Evolutionary conservation across 2,888 invertebrate genomes (phyloP).

Genomic region (Xiphydria camelus): DNA sequence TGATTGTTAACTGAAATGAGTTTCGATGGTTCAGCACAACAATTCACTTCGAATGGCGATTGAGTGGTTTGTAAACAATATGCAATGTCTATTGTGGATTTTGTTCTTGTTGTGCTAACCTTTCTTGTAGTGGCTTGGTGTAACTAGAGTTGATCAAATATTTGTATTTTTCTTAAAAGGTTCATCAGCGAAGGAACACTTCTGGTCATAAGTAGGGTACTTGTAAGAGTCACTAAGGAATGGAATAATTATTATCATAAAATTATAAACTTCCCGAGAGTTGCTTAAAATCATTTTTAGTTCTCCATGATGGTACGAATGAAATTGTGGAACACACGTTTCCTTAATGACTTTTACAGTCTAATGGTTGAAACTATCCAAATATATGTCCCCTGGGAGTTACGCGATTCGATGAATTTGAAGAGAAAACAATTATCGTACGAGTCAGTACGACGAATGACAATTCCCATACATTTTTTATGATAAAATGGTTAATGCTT

Average conservation of each 20-base stretch:
- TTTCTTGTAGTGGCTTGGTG: background rate
- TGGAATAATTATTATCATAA: no score
- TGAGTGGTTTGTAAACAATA: background rate
- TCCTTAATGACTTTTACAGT: background rate
- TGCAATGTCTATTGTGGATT: background rate
- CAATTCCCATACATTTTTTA: background rate
- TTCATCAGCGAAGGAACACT: background rate
- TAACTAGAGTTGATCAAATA: background rate
- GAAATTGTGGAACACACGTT: no score
- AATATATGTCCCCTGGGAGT: no score
- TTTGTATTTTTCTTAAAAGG: background rate
- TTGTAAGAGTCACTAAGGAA: background rate
- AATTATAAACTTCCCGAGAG: no score
- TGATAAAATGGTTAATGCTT: conserved; percentile 3
- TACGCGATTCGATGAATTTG: no score
- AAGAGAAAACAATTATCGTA: no score
- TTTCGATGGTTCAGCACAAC: conserved; percentile 27
- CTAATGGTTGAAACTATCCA: no score
- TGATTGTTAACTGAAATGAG: conserved; percentile 18
- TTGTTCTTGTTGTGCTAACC: background rate
- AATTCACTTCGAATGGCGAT: background rate
- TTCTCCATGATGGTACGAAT: no score
- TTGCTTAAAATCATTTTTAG: no score
- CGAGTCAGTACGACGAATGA: background rate
- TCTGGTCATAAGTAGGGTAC: background rate